Evolutionary conservation across 2,797 vertebrate species (phyloP).

Genomic region (Manis javanica): DNA sequence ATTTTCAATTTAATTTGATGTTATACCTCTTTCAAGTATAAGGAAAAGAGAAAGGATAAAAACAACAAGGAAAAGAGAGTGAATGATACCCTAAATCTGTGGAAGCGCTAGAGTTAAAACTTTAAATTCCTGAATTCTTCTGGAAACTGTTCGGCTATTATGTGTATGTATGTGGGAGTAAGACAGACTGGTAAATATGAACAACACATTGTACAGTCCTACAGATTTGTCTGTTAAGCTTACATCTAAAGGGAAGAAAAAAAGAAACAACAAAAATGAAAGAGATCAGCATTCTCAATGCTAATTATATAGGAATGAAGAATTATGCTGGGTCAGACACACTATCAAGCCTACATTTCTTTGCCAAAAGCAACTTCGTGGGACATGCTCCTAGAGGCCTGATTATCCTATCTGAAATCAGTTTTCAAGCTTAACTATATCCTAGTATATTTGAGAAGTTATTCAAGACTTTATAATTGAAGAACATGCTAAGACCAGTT

Average conservation of each 20-base stretch:
- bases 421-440: not conserved
- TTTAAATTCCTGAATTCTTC: slow-evolving; percentile 36
- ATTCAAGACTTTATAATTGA: not conserved
- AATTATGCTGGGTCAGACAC: not conserved
- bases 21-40: not conserved
- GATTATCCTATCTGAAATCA: not conserved
- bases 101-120: slow-evolving; percentile 22
- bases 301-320: slow-evolving; percentile 54
- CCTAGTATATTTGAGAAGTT: not conserved
- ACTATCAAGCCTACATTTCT: not conserved
- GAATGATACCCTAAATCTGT: not conserved
- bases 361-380: not conserved
- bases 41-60: not conserved
- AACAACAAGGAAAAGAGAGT: not conserved
- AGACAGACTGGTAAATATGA: slow-evolving; percentile 8
- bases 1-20: not conserved
- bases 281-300: not conserved
- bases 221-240: slow-evolving; percentile 10
- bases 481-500: not conserved
- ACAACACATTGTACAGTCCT: not conserved
- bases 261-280: not conserved
- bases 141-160: not conserved
- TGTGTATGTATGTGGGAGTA: not conserved
- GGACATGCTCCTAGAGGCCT: not conserved
- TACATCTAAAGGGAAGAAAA: not conserved